A percentile compares a stretch with the other conserved stretches of the same genome.
phyloP scores from a whole-genome alignment of 2,113 vertebrate species.

The Fregetta grallaria region DNA sequence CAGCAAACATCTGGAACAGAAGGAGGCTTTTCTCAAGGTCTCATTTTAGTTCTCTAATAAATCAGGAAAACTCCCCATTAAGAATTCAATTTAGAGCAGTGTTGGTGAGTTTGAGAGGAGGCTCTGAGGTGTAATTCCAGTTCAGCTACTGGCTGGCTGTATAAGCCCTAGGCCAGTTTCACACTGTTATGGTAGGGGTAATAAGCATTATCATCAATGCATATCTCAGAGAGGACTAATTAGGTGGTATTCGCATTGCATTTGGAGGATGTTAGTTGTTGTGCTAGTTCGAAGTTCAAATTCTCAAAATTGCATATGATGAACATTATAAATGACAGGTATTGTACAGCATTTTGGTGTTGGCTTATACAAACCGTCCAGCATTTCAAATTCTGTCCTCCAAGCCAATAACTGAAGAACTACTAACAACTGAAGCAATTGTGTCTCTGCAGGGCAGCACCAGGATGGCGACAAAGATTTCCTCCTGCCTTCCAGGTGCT shows the following conservation, averaged over 20 bases:
- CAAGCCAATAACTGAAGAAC: not conserved
- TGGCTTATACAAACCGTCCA: not conserved
- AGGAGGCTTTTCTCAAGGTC: constrained; percentile 94
- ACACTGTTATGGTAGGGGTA: not conserved
- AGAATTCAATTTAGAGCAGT: not conserved
- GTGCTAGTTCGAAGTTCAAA: not conserved
- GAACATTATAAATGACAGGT: not conserved
- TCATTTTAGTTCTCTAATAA: not conserved
- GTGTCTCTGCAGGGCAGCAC: not conserved
- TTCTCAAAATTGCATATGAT: not conserved
- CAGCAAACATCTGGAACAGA: constrained; percentile 98
- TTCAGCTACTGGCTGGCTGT: not conserved
- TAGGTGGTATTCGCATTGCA: not conserved
- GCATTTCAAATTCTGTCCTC: not conserved
- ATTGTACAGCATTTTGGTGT: not conserved
- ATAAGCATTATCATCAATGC: not conserved
- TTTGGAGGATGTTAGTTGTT: not conserved
- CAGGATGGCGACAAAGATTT: not conserved
- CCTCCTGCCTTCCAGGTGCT: not conserved
- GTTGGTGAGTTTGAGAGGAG: not conserved
- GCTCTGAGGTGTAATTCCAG: not conserved
- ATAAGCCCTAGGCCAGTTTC: not conserved
- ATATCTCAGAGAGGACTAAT: not conserved
- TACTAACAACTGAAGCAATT: not conserved
- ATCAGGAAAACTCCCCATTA: not conserved